Conservation (phyloP, 2,888 invertebrate species). For the Dicranocentrus wangi region DNA sequence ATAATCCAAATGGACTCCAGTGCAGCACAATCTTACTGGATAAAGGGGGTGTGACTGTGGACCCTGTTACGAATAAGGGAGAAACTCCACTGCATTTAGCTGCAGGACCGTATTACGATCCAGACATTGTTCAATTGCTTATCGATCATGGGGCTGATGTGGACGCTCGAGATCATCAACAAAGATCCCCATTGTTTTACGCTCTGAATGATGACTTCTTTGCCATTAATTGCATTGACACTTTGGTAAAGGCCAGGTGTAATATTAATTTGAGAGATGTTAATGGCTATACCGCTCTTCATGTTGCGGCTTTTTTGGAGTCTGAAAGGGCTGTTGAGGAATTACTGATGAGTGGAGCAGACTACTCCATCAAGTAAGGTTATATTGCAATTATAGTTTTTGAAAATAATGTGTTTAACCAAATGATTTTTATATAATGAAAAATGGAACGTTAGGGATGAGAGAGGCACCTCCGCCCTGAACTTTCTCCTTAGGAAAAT, state of each 20-base stretch:
- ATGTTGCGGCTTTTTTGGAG: constrained; percentile 88
- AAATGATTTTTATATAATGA: background rate
- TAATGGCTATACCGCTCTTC: constrained; percentile 89
- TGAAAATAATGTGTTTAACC: background rate
- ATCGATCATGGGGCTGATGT: constrained; percentile 81
- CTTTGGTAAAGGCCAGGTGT: constrained; percentile 8
- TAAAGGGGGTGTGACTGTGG: constrained; percentile 81
- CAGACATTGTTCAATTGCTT: constrained; percentile 83
- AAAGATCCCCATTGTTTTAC: constrained; percentile 86
- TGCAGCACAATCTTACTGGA: constrained; percentile 84
- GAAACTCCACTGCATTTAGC: constrained; percentile 91
- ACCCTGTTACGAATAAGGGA: constrained; percentile 79
- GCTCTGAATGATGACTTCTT: constrained; percentile 78
- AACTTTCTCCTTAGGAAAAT: constrained; percentile 89
- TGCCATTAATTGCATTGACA: background rate
- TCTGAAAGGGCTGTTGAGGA: constrained; percentile 84
- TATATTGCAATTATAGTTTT: constrained; percentile 21
- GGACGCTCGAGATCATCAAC: constrained; percentile 82
- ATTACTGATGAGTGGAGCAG: constrained; percentile 85
- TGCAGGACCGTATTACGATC: constrained; percentile 82
- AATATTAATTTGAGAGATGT: constrained; percentile 77
- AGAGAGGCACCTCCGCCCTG: constrained; percentile 86
- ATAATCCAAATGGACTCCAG: constrained; percentile 79
- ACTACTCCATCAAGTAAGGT: constrained; percentile 79
- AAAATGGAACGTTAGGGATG: constrained; percentile 78